phyloP scores from a whole-genome alignment of 2,888 invertebrate genomes.

The Zelleria hepariella region DNA sequence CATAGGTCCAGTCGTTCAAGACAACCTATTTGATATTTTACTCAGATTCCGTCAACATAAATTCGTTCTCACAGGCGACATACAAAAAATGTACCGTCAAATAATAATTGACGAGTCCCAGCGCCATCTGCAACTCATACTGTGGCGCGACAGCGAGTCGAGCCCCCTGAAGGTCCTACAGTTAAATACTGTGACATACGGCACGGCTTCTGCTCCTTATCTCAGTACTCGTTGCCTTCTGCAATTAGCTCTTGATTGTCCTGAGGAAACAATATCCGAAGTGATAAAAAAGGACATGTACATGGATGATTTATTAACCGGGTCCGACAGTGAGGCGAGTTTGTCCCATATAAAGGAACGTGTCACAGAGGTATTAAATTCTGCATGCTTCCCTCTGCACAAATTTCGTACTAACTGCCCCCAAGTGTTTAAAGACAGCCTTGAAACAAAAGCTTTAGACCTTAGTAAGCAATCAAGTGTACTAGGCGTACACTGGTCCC shows the following conservation, averaged over 20 bases:
- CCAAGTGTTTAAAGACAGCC: not conserved
- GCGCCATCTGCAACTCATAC: not conserved
- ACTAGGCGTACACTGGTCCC: not conserved
- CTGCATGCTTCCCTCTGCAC: constrained; percentile 20
- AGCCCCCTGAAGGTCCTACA: not conserved
- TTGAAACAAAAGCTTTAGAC: not conserved
- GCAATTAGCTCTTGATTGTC: constrained; percentile 17
- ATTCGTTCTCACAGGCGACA: not conserved
- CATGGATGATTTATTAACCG: constrained; percentile 7
- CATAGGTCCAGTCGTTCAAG: constrained; percentile 21
- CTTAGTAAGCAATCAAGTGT: not conserved
- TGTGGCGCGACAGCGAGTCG: not conserved
- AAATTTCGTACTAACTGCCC: not conserved
- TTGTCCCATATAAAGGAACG: constrained; percentile 11
- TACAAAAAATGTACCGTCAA: constrained; percentile 1
- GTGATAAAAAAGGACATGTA: constrained; percentile 8
- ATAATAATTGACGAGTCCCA: not conserved
- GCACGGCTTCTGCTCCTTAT: constrained; percentile 7
- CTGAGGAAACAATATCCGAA: constrained; percentile 22
- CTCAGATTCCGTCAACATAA: not conserved
- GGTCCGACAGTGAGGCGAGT: constrained; percentile 13
- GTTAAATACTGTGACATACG: not conserved
- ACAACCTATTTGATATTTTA: constrained; percentile 16
- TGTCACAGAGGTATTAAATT: constrained; percentile 25
- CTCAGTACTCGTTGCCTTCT: constrained; percentile 15